Percentiles rank a stretch among this genome's conserved stretches.
Evolutionary conservation across 2,797 vertebrate species (phyloP).

Genomic region (Hemibagrus guttatus): DNA sequence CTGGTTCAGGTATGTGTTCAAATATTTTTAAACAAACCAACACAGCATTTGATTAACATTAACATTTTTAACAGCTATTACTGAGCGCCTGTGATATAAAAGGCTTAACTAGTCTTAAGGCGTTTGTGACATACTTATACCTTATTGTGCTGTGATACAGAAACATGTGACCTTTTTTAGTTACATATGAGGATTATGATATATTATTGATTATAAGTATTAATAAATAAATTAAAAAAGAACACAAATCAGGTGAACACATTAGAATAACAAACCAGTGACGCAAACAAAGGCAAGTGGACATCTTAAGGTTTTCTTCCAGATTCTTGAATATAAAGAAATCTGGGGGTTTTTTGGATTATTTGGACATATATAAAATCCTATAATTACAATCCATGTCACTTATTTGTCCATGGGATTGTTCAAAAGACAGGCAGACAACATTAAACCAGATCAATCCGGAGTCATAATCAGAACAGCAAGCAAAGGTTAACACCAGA

Average conservation of each 20-base stretch:
- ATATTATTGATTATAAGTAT: background rate
- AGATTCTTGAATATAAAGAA: background rate
- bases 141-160: background rate
- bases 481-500: background rate
- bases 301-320: background rate
- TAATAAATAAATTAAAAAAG: background rate
- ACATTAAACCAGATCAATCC: background rate
- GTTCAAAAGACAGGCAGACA: background rate
- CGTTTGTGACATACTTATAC: background rate
- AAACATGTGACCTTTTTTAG: background rate
- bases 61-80: background rate
- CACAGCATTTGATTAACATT: background rate
- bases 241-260: background rate
- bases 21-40: background rate
- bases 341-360: background rate
- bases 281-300: background rate
- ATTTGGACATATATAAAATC: background rate
- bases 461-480: background rate
- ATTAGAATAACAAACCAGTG: background rate
- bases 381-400: background rate
- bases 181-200: background rate
- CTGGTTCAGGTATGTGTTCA: background rate
- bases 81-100: background rate
- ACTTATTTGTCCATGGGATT: no score
- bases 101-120: background rate